Evolutionary conservation across 2,797 vertebrate genomes (phyloP).

Genomic region (Otus scops): DNA sequence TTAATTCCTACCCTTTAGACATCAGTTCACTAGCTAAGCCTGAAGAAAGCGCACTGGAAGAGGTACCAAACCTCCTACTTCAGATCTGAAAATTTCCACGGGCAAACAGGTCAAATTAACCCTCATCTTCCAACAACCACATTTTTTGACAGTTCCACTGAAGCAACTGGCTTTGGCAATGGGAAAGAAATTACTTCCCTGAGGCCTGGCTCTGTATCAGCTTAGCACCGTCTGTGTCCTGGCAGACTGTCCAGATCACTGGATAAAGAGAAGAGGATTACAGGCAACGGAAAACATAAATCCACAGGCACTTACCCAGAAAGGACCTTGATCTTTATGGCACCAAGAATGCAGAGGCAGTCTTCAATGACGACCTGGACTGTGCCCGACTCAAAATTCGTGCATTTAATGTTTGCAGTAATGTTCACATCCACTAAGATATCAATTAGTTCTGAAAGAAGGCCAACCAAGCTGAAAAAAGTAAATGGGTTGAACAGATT

Average conservation of each 20-base stretch:
- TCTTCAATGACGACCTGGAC: conserved; percentile 19
- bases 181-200: neutral
- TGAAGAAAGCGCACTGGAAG: neutral
- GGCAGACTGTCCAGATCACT: neutral
- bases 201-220: neutral
- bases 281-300: neutral
- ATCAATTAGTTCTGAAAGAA: neutral
- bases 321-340: conserved; percentile 5
- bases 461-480: conserved; percentile 13
- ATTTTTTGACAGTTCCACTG: neutral
- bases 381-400: neutral
- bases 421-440: conserved; percentile 24
- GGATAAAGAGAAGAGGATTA: neutral
- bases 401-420: neutral
- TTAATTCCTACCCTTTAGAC: neutral
- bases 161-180: neutral
- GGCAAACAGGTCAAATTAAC: neutral
- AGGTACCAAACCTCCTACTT: neutral
- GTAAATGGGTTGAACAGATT: neutral
- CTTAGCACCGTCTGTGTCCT: neutral
- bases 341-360: conserved; percentile 12
- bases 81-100: neutral
- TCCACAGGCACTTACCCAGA: conserved; percentile 6
- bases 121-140: neutral
- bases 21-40: neutral